Evolutionary conservation across 2,888 invertebrate genomes (phyloP), one percentile per base, ranked within the genome.

Genomic region (Habroteleia sp.): DNA sequence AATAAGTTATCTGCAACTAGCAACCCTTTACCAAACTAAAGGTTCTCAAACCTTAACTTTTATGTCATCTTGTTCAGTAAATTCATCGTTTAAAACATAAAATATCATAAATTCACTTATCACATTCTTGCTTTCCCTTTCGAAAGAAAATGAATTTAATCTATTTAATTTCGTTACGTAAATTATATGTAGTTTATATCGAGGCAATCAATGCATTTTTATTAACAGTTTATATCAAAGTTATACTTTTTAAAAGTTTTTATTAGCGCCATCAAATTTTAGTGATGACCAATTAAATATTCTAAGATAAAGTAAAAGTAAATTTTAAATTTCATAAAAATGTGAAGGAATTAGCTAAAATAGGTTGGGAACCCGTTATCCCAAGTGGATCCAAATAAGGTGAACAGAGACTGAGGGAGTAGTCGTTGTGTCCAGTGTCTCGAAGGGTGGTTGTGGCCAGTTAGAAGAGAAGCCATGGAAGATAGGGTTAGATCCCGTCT

Each of bases 401-500:
- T 82, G 83, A 82, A 84, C 80, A 83, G 82, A 69, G 66, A 69
- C 60, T 52, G 77, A 76, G 79, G 75, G 82, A 82, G 84, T 84
- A 84, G 82, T 84, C 85, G 85, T 87, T 85, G 85, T 86, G 87
- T 86, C 86, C 87, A 84, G 87, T 84, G 85, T 85, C 84, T 85
- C 83, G 84, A 83, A 54, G 80, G 86, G 85, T 83, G 84, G 85
- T 84, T 85, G 87, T 82, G 87, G 87, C 84, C 85, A 85, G 88
- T 86, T 84, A 87, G 78, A 79, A 77, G 80, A 74, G 77, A 79
- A 78, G 79, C 76, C 76, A 65, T 75, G 76, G 79, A 83, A 81
- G 81, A 82, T 82, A 81, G 83, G 83, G 80, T 85, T 86, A 84
- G 84, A 85, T 87, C 85, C 85, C 74, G 79, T 80, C 79, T 80